Conservation (phyloP, 2,888 invertebrate species). For the Ochropleura plecta region DNA sequence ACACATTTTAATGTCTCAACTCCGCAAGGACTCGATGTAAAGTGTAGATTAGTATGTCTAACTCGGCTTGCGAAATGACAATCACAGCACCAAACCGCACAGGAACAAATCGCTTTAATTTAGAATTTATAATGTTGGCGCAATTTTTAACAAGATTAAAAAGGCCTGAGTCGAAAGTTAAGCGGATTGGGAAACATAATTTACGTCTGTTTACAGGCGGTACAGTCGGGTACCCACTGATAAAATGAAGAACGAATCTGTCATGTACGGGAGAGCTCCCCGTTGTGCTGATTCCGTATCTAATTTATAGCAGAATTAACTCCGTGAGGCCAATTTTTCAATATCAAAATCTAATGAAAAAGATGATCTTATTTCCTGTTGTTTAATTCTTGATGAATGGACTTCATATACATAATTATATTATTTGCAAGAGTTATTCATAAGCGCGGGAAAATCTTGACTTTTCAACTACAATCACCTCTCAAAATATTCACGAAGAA, state of each 20-base stretch:
- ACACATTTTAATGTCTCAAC: conserved; percentile 47
- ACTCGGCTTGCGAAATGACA: conserved; percentile 47
- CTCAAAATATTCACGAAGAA: conserved; percentile 12
- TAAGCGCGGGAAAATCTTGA: not conserved
- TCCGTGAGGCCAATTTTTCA: conserved; percentile 39
- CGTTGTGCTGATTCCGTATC: conserved; percentile 50
- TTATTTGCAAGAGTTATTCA: not conserved
- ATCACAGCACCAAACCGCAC: conserved; percentile 47
- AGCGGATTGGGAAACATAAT: conserved; percentile 77
- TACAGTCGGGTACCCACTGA: conserved; percentile 64
- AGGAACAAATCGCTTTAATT: conserved; percentile 64
- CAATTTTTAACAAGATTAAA: conserved; percentile 79
- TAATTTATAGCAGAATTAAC: conserved; percentile 57
- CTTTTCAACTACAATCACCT: not conserved
- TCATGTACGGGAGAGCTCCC: conserved; percentile 48
- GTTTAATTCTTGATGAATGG: conserved; percentile 3
- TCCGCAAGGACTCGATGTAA: conserved; percentile 32
- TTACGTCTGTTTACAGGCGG: conserved; percentile 74
- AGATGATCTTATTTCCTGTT: conserved; percentile 1
- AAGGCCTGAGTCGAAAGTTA: conserved; percentile 74
- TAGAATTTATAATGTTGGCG: conserved; percentile 68
- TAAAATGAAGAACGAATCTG: conserved; percentile 66
- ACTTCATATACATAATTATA: not conserved
- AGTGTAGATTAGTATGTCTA: conserved; percentile 48
- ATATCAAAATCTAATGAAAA: conserved; percentile 35